phyloP scores from a whole-genome alignment of 2,797 vertebrate species.

The Aselliscus stoliczkanus region DNA sequence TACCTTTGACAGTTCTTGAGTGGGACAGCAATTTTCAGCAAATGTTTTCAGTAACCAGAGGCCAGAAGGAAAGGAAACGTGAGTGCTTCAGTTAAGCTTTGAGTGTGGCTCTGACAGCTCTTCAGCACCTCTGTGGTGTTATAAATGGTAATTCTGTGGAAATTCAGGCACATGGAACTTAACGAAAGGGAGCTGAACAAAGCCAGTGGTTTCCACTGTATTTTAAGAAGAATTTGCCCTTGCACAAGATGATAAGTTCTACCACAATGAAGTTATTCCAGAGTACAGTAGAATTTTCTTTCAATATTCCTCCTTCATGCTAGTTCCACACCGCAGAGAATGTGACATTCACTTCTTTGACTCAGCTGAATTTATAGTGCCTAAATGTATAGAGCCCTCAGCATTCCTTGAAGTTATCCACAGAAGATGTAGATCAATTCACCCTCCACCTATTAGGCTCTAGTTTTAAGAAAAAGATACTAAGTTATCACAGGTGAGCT shows the following conservation, averaged over 20 bases:
- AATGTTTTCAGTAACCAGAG: conserved; percentile 76
- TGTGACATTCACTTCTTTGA: neutral
- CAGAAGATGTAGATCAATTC: neutral
- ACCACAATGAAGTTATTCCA: neutral
- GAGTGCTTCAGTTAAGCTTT: conserved; percentile 42
- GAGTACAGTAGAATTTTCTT: conserved; percentile 16
- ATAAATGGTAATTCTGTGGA: conserved; percentile 50
- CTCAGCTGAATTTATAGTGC: neutral
- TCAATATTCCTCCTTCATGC: neutral
- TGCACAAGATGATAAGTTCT: neutral
- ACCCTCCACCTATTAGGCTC: neutral
- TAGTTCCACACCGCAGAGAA: neutral
- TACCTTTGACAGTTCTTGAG: conserved; percentile 75
- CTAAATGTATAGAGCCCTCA: neutral
- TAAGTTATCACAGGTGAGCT: neutral
- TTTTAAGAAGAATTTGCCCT: conserved; percentile 42
- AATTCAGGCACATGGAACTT: conserved; percentile 30
- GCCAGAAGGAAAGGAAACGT: conserved; percentile 65
- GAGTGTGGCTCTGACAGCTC: conserved; percentile 60
- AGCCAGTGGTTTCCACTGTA: conserved; percentile 19
- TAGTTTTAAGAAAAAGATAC: neutral
- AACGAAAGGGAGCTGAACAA: neutral
- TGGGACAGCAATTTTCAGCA: conserved; percentile 74
- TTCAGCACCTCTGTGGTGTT: conserved; percentile 50
- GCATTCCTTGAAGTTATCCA: neutral